Conservation (phyloP, 2,888 invertebrate genomes). For the Thera obeliscata region DNA sequence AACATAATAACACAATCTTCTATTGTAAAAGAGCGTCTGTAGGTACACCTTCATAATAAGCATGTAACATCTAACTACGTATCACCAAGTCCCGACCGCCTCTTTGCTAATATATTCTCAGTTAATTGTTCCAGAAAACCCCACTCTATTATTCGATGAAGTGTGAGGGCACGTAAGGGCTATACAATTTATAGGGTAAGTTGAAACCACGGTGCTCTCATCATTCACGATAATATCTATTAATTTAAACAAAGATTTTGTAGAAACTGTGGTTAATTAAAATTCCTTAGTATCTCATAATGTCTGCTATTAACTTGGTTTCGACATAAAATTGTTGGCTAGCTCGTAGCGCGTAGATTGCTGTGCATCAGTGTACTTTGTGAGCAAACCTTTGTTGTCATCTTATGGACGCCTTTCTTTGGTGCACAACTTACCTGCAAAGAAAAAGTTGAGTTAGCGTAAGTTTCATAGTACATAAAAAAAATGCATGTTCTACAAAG, state of each 20-base stretch:
- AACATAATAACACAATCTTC: no score
- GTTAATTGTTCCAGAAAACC: conserved; percentile 72
- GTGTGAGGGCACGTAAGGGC: conserved; percentile 66
- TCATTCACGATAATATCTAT: conserved; percentile 68
- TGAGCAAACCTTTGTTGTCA: conserved; percentile 18
- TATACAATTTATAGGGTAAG: conserved; percentile 70
- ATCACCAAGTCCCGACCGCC: conserved; percentile 60
- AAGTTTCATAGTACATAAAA: neutral
- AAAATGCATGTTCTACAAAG: conserved; percentile 1
- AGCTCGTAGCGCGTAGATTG: conserved; percentile 21
- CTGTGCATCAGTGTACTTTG: conserved; percentile 12
- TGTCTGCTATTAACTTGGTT: conserved; percentile 45
- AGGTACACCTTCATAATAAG: conserved; percentile 5
- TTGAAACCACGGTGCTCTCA: conserved; percentile 61
- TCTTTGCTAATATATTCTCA: conserved; percentile 63
- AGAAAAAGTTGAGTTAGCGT: conserved; percentile 17
- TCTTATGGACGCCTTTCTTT: conserved; percentile 15
- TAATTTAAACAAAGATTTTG: conserved; percentile 55
- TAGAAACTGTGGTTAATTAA: conserved; percentile 50
- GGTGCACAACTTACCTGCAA: conserved; percentile 42
- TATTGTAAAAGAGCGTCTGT: no score
- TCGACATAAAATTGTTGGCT: conserved; percentile 38
- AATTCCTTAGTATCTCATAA: conserved; percentile 53
- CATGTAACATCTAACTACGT: conserved; percentile 43
- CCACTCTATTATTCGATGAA: conserved; percentile 75